Evolutionary conservation across 2,888 invertebrate species (phyloP).

Genomic region (Tiliacea aurago): DNA sequence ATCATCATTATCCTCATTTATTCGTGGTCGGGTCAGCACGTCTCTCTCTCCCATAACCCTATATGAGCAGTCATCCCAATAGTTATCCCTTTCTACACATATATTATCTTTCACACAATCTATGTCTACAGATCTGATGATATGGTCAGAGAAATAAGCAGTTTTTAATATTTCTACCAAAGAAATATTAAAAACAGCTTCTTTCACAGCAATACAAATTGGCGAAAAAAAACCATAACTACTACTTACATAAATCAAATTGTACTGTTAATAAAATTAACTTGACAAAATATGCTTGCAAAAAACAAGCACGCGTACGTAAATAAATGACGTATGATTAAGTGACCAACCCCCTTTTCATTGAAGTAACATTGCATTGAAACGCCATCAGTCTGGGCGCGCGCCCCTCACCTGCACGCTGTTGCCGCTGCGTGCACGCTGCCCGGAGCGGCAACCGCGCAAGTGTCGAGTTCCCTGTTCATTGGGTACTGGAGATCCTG

Average conservation of each 20-base stretch:
- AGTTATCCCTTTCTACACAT: too few relatives aligned
- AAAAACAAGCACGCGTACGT: constrained; percentile 28
- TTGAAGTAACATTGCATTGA: constrained; percentile 19
- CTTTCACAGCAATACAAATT: not conserved
- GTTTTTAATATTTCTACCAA: too few relatives aligned
- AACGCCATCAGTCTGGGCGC: constrained; percentile 46
- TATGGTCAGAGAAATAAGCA: too few relatives aligned
- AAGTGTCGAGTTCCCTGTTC: constrained; percentile 56
- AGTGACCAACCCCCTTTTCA: constrained; percentile 46
- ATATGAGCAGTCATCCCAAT: not conserved
- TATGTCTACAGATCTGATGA: too few relatives aligned
- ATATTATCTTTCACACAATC: too few relatives aligned
- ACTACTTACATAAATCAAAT: constrained; percentile 1
- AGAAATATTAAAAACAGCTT: too few relatives aligned
- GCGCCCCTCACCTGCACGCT: constrained; percentile 63
- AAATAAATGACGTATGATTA: constrained; percentile 27
- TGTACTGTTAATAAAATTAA: not conserved
- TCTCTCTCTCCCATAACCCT: not conserved
- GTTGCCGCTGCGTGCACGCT: constrained; percentile 67
- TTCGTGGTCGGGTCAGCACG: not conserved
- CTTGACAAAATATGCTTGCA: constrained; percentile 15
- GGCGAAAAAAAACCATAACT: not conserved
- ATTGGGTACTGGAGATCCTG: constrained; percentile 35
- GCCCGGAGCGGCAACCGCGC: constrained; percentile 70
- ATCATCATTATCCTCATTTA: not conserved